A percentile compares a stretch with the other conserved stretches of the same genome.
Evolutionary conservation across 2,797 vertebrate species (phyloP).

Genomic region (Helostoma temminkii): DNA sequence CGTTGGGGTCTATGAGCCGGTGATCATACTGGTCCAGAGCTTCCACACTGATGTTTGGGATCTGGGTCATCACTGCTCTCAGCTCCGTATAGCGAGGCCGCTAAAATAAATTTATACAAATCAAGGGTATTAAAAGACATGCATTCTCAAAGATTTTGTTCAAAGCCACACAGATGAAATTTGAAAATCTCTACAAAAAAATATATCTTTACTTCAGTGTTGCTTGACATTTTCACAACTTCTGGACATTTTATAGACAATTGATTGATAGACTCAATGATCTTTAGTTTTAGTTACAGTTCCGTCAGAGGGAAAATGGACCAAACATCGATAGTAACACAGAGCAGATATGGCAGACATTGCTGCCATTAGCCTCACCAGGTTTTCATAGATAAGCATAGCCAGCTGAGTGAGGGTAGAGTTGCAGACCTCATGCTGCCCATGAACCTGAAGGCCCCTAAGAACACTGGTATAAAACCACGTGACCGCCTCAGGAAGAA

Average conservation of each 20-base stretch:
- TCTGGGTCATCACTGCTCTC: slow-evolving; percentile 91
- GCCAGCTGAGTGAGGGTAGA: slow-evolving; percentile 90
- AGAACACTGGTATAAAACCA: slow-evolving; percentile 95
- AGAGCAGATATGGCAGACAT: background rate
- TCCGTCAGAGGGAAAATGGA: background rate
- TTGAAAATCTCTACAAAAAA: background rate
- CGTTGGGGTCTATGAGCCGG: slow-evolving; percentile 86
- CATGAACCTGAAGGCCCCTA: slow-evolving; percentile 91
- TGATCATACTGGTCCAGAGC: slow-evolving; percentile 93
- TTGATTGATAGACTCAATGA: too few species aligned
- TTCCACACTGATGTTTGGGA: slow-evolving; percentile 91
- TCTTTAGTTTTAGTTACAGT: too few species aligned
- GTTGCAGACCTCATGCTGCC: slow-evolving; percentile 95
- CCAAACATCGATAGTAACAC: background rate
- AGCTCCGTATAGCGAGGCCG: slow-evolving; percentile 92
- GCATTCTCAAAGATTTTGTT: background rate
- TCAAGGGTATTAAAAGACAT: background rate
- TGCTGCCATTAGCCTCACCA: slow-evolving; percentile 84
- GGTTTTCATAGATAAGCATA: slow-evolving; percentile 93
- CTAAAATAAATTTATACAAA: slow-evolving; percentile 69
- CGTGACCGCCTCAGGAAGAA: slow-evolving; percentile 91
- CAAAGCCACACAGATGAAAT: too few species aligned
- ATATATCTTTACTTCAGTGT: background rate
- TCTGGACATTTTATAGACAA: too few species aligned
- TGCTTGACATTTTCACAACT: background rate